Conservation (phyloP, 1,140 invertebrate genomes). For the Papilio helenus region DNA sequence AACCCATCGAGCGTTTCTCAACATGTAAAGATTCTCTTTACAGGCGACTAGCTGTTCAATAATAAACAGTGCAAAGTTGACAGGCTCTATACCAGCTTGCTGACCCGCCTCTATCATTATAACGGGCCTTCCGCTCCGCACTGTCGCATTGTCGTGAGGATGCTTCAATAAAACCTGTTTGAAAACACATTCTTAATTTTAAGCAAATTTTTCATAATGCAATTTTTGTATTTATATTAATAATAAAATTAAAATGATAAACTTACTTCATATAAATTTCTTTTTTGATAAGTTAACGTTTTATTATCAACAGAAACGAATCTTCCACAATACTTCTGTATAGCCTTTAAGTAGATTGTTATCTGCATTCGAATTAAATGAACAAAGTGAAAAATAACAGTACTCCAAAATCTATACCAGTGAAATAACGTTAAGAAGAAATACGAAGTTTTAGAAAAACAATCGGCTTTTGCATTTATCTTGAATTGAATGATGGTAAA, state of each 20-base stretch:
- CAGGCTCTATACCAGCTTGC: constrained; percentile 55
- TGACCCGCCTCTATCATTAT: constrained; percentile 71
- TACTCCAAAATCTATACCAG: too few species aligned
- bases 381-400: too few species aligned
- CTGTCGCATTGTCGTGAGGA: constrained; percentile 4
- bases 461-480: too few species aligned
- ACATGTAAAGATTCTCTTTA: constrained; percentile 58
- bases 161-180: not conserved
- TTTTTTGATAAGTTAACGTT: constrained; percentile 55
- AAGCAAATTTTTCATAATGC: not conserved
- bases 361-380: constrained; percentile 48
- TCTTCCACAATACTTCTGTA: constrained; percentile 58
- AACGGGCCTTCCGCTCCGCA: constrained; percentile 47
- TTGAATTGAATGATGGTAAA: too few species aligned
- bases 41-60: constrained; percentile 71
- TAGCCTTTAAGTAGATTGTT: constrained; percentile 63
- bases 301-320: constrained; percentile 50
- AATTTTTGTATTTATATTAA: too few species aligned
- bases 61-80: constrained; percentile 57
- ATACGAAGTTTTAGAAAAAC: too few species aligned
- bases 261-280: constrained; percentile 64
- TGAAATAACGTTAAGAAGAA: too few species aligned
- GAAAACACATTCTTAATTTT: not conserved
- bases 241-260: not conserved
- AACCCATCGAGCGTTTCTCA: constrained; percentile 63